Evolutionary conservation across 2,888 invertebrate species (phyloP).

Genomic region (Diaperis boleti): DNA sequence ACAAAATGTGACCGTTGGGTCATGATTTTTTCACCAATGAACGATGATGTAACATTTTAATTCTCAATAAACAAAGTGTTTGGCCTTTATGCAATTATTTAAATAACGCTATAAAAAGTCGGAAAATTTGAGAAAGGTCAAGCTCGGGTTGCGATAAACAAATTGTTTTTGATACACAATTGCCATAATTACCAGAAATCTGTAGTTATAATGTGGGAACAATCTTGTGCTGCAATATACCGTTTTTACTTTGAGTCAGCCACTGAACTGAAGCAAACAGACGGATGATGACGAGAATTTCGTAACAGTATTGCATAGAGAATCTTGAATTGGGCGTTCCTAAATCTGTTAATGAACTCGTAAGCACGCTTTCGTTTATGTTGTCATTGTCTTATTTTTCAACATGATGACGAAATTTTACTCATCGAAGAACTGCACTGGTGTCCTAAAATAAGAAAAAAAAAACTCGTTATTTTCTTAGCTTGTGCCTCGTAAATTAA

Average conservation of each 20-base stretch:
- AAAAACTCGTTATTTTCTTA: too few relatives aligned
- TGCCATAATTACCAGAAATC: too few relatives aligned
- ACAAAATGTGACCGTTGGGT: constrained; percentile 26
- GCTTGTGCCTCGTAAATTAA: too few relatives aligned
- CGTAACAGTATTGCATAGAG: background rate
- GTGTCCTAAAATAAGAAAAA: too few relatives aligned
- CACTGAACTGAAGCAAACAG: too few relatives aligned
- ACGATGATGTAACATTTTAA: constrained; percentile 25
- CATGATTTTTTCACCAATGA: constrained; percentile 14
- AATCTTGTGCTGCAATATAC: too few relatives aligned
- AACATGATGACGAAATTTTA: background rate
- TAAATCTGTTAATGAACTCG: background rate
- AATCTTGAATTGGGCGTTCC: background rate
- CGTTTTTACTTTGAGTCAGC: too few relatives aligned
- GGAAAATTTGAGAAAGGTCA: constrained; percentile 29
- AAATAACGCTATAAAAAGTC: constrained; percentile 10
- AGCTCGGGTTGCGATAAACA: too few relatives aligned
- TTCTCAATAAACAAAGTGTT: constrained; percentile 24
- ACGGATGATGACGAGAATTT: background rate
- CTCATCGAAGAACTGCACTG: background rate
- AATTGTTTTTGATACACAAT: too few relatives aligned
- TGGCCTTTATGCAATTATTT: constrained; percentile 30
- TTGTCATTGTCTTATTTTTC: background rate
- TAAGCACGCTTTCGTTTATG: background rate
- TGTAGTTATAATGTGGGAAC: too few relatives aligned